Base-by-base conservation (phyloP, 1,140 invertebrate genomes). In the Onthophagus taurus region DNA sequence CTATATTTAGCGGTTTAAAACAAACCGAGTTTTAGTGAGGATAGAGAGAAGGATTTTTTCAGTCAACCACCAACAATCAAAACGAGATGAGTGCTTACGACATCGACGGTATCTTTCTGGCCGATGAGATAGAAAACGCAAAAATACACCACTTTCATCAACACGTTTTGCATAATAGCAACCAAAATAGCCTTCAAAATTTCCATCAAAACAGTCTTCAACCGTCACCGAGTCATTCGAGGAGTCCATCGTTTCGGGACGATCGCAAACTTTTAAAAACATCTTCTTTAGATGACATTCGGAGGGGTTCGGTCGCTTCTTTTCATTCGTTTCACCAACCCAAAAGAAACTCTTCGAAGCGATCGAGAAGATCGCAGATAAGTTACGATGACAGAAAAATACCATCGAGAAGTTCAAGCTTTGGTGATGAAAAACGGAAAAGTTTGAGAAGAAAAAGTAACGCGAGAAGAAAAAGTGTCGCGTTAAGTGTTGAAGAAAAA, bases 191-290 rank as follows among this genome's bases (percentile, higher is more conserved):
- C 23, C 23, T 6, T 7, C 23, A 26, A 7, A 7, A 26, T 26
- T 26, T n/a, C 23, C 23, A 7, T 6, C 6, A n/a, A 26, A 6
- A n/a, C 23, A 21, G 11, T 6, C 9, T 20, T 9, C 30, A 44
- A 18, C 39, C 46, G n/a, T 35, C 31, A 14, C 20, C 30, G 7
- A 13, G 20, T n/a, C 31, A 30, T 33, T 35, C 38, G 21, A 19
- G 20, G 34, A 42, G 46, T 34, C 18, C 20, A 9, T 42, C 31
- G 18, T 42, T 43, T 24, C 31, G 41, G 1, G 46, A 35, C 12
- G 33, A 42, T 16, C 18, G 17, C 14, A 12, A 14, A 9, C 14
- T 42, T 1, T 29, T 33, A 9, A 16, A 14, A 26, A 23, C 14
- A 2, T 7, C 33, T 8, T 41, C 38, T 4, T 17, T 41, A 17